Conservation (phyloP, 2,888 invertebrate genomes). For the Crepidodera aurea region DNA sequence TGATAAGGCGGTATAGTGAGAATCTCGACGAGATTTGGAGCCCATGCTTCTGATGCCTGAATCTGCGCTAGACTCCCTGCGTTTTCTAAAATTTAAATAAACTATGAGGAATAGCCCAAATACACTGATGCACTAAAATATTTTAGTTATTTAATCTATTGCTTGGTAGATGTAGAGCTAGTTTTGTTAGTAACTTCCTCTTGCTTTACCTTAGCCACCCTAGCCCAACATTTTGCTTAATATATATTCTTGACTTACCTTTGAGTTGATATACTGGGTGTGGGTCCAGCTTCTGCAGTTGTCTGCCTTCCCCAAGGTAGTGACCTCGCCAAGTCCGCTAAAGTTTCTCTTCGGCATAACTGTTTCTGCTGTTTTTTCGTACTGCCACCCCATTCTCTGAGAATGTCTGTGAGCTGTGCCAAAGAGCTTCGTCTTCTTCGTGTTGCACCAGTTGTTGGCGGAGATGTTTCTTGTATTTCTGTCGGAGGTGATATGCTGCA, state of each 20-base stretch:
- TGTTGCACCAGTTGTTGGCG: conserved; percentile 66
- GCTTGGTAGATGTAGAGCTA: no score
- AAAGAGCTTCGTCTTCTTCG: conserved; percentile 77
- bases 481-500: conserved; percentile 83
- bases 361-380: conserved; percentile 69
- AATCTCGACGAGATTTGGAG: conserved; percentile 77
- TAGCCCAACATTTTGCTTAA: no score
- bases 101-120: no score
- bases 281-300: conserved; percentile 63
- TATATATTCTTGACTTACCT: conserved; percentile 35
- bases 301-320: conserved; percentile 81
- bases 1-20: conserved; percentile 69
- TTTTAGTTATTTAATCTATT: no score
- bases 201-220: no score
- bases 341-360: conserved; percentile 84
- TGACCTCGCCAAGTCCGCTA: conserved; percentile 86
- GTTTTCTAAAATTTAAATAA: conserved; percentile 71
- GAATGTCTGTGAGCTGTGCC: conserved; percentile 87
- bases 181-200: no score
- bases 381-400: conserved; percentile 85
- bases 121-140: no score
- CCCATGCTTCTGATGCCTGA: conserved; percentile 79
- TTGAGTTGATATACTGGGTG: conserved; percentile 58
- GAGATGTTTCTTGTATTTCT: conserved; percentile 75
- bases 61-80: conserved; percentile 89